phyloP scores from a whole-genome alignment of 2,113 vertebrate genomes.

The Larimichthys crocea region DNA sequence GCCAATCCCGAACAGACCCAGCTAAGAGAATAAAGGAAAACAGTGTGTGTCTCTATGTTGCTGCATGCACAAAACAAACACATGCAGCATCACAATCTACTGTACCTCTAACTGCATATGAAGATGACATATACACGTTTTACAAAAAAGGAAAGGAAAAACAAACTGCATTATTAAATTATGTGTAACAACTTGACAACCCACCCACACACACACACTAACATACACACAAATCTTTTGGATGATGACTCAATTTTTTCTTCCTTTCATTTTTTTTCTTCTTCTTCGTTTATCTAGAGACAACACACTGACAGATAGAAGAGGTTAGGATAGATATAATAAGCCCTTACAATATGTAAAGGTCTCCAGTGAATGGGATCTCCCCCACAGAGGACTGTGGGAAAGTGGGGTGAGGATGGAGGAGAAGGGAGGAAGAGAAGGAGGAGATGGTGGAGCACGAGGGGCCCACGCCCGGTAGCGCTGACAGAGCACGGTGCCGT shows the following conservation, averaged over 20 bases:
- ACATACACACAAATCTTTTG: conserved; percentile 71
- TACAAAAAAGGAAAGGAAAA: conserved; percentile 70
- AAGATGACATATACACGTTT: conserved; percentile 76
- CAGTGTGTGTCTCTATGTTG: conserved; percentile 67
- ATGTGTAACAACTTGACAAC: conserved; percentile 77
- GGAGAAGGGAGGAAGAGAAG: conserved; percentile 49
- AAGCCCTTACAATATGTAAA: conserved; percentile 90
- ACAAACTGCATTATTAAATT: conserved; percentile 83
- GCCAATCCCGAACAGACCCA: conserved; percentile 43
- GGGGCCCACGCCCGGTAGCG: not conserved
- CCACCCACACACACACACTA: conserved; percentile 31
- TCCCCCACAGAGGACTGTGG: conserved; percentile 80
- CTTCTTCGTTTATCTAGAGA: conserved; percentile 72
- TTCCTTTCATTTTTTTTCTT: conserved; percentile 64
- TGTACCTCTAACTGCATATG: conserved; percentile 76
- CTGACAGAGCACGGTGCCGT: conserved; percentile 44
- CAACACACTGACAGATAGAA: conserved; percentile 71
- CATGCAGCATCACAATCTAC: conserved; percentile 72
- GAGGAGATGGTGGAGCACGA: conserved; percentile 29
- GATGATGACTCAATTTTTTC: conserved; percentile 77
- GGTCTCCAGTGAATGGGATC: conserved; percentile 84
- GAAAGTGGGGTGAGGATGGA: conserved; percentile 75
- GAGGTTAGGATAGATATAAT: conserved; percentile 85
- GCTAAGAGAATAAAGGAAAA: conserved; percentile 63
- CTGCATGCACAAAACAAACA: conserved; percentile 67